Evolutionary conservation across 2,888 invertebrate genomes (phyloP).

Genomic region (Nephrotoma guestfalica): DNA sequence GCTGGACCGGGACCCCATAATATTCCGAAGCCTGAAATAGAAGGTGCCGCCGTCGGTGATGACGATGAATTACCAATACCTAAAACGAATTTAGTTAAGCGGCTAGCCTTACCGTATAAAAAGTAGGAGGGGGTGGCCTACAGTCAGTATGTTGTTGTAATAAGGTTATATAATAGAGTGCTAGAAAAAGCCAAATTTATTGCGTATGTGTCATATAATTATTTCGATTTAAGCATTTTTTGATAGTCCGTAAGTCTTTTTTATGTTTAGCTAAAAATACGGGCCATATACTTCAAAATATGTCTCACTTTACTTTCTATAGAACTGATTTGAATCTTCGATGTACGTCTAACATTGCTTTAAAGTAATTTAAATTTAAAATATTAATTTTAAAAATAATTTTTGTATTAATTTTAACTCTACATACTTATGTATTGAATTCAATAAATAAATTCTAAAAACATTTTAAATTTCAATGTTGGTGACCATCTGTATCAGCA

Average conservation of each 20-base stretch:
- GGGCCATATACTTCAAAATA: neutral
- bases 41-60: neutral
- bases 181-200: neutral
- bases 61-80: neutral
- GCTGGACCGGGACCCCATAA: neutral
- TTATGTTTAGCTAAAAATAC: neutral
- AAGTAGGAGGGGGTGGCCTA: neutral
- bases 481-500: too few species aligned
- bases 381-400: neutral
- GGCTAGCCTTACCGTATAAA: neutral
- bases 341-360: neutral
- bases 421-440: neutral
- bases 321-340: neutral
- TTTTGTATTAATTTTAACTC: neutral
- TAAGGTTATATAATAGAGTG: neutral
- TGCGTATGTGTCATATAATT: neutral
- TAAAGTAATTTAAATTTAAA: neutral
- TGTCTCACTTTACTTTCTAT: neutral
- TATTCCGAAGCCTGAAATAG: neutral
- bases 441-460: neutral
- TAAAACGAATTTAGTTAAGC: constrained; percentile 1
- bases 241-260: neutral
- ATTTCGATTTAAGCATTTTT: neutral
- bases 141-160: neutral
- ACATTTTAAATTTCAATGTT: too few species aligned